A percentile compares a stretch with the other conserved stretches of the same genome.
phyloP scores from a whole-genome alignment of 2,888 invertebrate species.

The Plagodis pulveraria region DNA sequence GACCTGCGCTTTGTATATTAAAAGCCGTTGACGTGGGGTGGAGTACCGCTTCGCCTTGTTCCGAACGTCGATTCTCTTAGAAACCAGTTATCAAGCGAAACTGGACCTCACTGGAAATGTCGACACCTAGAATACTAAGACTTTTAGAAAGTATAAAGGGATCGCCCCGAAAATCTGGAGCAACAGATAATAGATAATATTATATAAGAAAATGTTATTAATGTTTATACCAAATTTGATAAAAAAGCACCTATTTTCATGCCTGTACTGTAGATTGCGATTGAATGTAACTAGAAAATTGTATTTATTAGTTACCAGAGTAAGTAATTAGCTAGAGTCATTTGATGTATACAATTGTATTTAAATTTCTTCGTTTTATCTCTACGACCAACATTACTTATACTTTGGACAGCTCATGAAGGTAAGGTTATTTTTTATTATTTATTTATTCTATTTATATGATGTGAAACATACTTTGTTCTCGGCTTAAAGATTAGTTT shows the following conservation, averaged over 20 bases:
- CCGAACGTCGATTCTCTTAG: no score
- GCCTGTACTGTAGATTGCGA: conserved; percentile 16
- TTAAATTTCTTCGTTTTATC: not conserved
- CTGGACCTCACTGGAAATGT: no score
- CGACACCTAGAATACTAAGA: no score
- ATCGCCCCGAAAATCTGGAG: no score
- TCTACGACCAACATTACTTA: conserved; percentile 1
- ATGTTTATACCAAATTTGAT: not conserved
- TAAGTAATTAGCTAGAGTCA: conserved; percentile 23
- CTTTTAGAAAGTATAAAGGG: no score
- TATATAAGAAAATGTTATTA: no score
- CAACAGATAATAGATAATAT: no score
- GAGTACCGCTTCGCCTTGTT: no score
- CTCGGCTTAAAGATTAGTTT: no score
- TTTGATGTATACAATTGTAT: conserved; percentile 12
- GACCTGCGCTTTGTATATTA: no score
- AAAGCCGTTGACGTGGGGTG: no score
- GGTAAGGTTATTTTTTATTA: conserved; percentile 1
- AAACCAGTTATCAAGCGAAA: no score
- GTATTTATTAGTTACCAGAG: conserved; percentile 36
- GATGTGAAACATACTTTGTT: not conserved
- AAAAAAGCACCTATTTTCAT: conserved; percentile 5
- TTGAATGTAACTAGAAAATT: conserved; percentile 25
- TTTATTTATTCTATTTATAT: not conserved
- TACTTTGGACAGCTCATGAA: conserved; percentile 3